phyloP scores from a whole-genome alignment of 2,113 vertebrate genomes.

The Megaceryle torquata region DNA sequence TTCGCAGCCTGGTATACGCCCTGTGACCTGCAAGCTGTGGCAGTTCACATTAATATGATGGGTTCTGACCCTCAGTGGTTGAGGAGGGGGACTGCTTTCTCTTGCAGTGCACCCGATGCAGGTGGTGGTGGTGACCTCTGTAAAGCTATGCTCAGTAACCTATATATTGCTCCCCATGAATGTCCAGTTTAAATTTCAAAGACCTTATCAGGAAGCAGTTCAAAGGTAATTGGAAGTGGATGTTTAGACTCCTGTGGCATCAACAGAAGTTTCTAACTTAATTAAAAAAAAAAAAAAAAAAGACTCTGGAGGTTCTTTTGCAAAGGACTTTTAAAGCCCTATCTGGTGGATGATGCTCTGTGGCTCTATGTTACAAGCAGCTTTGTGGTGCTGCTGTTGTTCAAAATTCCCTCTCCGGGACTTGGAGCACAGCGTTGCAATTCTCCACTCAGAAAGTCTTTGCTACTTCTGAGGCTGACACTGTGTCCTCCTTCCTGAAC shows the following conservation, averaged over 20 bases:
- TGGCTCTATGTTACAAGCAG: background rate
- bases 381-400: background rate
- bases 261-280: background rate
- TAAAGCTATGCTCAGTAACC: background rate
- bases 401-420: background rate
- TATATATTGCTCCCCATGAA: background rate
- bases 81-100: background rate
- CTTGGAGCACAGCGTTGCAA: fast-evolving
- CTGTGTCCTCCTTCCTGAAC: background rate
- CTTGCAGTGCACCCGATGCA: background rate
- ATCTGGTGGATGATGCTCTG: background rate
- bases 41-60: background rate
- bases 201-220: background rate
- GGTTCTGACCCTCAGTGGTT: background rate
- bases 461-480: background rate
- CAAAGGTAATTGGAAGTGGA: background rate
- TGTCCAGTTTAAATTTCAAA: background rate
- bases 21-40: background rate
- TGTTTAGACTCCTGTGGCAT: background rate
- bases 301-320: background rate
- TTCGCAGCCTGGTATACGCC: background rate
- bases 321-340: background rate
- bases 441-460: background rate
- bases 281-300: background rate
- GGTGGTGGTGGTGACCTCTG: background rate